Evolutionary conservation across 2,797 vertebrate species (phyloP).

Genomic region (Carcharodon carcharias): DNA sequence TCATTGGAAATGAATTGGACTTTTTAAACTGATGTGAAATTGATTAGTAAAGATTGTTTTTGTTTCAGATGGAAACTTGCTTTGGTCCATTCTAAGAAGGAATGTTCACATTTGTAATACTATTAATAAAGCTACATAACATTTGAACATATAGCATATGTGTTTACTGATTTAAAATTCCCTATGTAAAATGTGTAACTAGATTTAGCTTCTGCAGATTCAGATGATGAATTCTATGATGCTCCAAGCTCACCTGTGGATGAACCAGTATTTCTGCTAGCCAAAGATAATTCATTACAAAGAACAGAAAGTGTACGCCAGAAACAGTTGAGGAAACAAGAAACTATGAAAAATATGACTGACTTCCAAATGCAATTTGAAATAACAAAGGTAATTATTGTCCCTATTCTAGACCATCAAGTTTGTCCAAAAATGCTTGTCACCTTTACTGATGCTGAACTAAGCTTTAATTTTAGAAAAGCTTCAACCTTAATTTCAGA

Average conservation of each 20-base stretch:
- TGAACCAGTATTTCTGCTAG: constrained; percentile 67
- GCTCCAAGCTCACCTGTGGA: constrained; percentile 80
- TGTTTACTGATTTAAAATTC: constrained; percentile 39
- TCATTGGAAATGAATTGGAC: background rate
- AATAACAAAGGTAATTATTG: constrained; percentile 72
- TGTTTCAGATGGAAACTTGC: background rate
- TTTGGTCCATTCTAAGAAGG: background rate
- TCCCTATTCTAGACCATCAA: background rate
- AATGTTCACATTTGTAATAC: background rate
- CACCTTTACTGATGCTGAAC: background rate
- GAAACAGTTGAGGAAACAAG: constrained; percentile 59
- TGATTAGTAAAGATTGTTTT: background rate
- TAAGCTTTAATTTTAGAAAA: background rate
- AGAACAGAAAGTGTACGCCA: constrained; percentile 49
- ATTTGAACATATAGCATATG: background rate
- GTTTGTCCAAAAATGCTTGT: background rate
- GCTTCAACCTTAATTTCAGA: background rate
- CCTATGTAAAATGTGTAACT: constrained; percentile 59
- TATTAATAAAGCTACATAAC: background rate
- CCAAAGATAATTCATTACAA: constrained; percentile 53
- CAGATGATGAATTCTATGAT: constrained; percentile 92
- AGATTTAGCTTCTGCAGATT: constrained; percentile 58
- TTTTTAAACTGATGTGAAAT: background rate
- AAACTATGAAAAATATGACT: constrained; percentile 79
- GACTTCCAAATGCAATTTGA: constrained; percentile 76